Conservation (phyloP, 35 echinoderm and acorn worm genomes). For the Diadema setosum region DNA sequence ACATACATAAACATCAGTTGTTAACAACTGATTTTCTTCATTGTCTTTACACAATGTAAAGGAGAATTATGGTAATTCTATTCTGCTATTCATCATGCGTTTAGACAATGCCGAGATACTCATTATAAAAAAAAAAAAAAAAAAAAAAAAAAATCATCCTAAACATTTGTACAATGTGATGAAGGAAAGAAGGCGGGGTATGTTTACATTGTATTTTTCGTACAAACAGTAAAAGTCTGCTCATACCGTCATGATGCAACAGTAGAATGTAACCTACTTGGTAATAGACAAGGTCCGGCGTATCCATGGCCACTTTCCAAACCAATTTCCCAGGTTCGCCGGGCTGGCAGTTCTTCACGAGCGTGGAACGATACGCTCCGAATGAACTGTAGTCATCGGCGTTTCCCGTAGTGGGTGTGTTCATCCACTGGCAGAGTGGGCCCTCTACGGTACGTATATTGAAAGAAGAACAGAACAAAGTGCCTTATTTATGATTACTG, state of each 20-base stretch:
- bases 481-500: background rate
- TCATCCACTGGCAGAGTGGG: conserved; percentile 48
- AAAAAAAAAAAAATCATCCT: no score
- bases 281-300: conserved; percentile 76
- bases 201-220: no score
- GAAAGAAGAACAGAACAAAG: background rate
- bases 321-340: conserved; percentile 12
- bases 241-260: background rate
- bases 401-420: background rate
- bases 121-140: no score
- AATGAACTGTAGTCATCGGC: conserved; percentile 54
- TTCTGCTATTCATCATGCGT: no score
- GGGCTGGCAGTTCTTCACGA: conserved; percentile 13
- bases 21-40: no score
- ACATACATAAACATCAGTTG: no score
- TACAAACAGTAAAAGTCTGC: no score
- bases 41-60: no score
- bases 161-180: no score
- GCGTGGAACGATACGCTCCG: conserved; percentile 28
- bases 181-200: no score
- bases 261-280: conserved; percentile 53
- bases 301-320: conserved; percentile 66
- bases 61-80: no score
- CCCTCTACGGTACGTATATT: conserved; percentile 48
- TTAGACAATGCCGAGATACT: no score